These are phyloP conservation scores for Xanthorhoe designata DNA, from an alignment of 2,888 invertebrate genomes.

Conservation along the genomic window DNA sequence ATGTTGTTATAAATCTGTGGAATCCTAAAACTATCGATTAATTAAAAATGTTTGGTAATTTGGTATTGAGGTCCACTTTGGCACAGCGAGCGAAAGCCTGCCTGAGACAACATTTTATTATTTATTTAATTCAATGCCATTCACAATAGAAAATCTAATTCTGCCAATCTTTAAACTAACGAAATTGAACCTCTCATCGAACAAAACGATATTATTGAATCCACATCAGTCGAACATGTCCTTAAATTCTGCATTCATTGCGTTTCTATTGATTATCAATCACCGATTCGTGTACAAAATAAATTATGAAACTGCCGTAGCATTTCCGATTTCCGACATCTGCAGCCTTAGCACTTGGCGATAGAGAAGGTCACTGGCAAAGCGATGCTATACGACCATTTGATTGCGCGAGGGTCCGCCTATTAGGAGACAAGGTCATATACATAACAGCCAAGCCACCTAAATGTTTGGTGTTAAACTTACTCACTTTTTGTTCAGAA, in stretches of 20 bases:
- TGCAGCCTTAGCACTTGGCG: conserved; percentile 25
- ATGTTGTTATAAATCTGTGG: not conserved
- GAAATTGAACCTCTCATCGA: too few species aligned
- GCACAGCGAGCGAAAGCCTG: too few species aligned
- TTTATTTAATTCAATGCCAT: too few species aligned
- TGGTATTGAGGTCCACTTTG: too few species aligned
- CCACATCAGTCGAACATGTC: too few species aligned
- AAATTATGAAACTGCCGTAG: conserved; percentile 11
- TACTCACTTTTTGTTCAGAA: not conserved
- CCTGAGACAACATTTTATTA: too few species aligned
- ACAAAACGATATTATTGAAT: too few species aligned
- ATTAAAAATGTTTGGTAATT: too few species aligned
- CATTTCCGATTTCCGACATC: conserved; percentile 33
- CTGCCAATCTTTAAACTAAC: too few species aligned
- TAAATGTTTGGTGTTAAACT: not conserved
- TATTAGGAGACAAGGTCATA: conserved; percentile 33
- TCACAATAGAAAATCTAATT: too few species aligned
- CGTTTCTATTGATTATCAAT: not conserved
- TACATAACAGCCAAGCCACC: conserved; percentile 5
- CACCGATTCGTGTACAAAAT: conserved; percentile 2
- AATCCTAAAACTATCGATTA: not conserved
- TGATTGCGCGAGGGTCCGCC: conserved; percentile 24
- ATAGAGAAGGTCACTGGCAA: conserved; percentile 30
- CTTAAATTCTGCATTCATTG: not conserved
- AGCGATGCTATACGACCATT: conserved; percentile 24